phyloP scores from a whole-genome alignment of 2,888 invertebrate genomes.

The Aleiodes testaceus region DNA sequence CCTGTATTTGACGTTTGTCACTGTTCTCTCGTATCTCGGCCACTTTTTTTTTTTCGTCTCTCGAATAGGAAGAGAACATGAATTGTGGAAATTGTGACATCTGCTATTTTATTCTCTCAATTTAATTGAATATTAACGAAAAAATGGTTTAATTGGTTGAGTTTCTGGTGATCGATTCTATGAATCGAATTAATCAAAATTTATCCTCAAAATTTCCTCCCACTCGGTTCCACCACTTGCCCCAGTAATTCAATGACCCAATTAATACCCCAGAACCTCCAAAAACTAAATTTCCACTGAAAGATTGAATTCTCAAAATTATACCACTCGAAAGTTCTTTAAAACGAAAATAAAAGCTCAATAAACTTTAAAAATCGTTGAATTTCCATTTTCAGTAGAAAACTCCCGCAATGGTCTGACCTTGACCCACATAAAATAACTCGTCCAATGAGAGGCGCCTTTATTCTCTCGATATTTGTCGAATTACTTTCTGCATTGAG shows the following conservation, averaged over 20 bases:
- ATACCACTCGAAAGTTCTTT: not conserved
- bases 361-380: not conserved
- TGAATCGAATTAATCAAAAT: too few relatives aligned
- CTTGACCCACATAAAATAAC: slow-evolving; percentile 16
- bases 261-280: slow-evolving; percentile 9
- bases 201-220: too few relatives aligned
- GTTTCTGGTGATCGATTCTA: too few relatives aligned
- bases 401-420: not conserved
- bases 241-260: slow-evolving; percentile 3
- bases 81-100: too few relatives aligned
- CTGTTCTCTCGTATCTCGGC: not conserved
- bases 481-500: not conserved
- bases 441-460: not conserved
- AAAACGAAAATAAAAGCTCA: not conserved
- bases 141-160: too few relatives aligned
- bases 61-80: too few relatives aligned
- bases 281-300: not conserved
- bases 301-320: too few relatives aligned
- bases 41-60: not conserved
- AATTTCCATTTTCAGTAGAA: slow-evolving; percentile 10
- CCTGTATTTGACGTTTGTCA: not conserved
- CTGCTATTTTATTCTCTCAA: too few relatives aligned
- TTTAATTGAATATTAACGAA: too few relatives aligned
- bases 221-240: not conserved
- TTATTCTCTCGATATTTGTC: not conserved